These are phyloP conservation scores for Ecliptopera silaceata DNA, from an alignment of 2,888 invertebrate genomes.

Conservation along the genomic window DNA sequence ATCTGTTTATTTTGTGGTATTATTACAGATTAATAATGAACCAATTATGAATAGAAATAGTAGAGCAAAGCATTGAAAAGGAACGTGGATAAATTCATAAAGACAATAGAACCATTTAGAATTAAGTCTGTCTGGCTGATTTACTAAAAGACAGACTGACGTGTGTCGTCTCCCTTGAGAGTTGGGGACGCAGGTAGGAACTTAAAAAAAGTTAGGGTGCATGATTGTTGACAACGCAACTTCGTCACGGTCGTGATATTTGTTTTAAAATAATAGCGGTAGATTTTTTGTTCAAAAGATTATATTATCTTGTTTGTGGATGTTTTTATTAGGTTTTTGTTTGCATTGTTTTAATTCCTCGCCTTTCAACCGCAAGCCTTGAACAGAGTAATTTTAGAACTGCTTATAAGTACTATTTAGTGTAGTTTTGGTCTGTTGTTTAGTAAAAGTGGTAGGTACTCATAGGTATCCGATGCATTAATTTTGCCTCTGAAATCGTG, in stretches of 20 bases:
- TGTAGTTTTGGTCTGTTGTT: no score
- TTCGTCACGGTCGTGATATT: constrained; percentile 57
- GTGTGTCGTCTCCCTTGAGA: constrained; percentile 53
- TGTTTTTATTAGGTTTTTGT: background rate
- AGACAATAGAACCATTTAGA: constrained; percentile 48
- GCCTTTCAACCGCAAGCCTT: background rate
- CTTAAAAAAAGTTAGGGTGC: constrained; percentile 63
- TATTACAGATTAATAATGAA: no score
- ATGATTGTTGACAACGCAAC: constrained; percentile 71
- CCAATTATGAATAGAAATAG: no score
- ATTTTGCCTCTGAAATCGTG: background rate
- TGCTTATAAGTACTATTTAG: no score
- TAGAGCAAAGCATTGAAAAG: background rate
- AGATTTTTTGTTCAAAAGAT: constrained; percentile 29
- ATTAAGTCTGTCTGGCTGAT: constrained; percentile 65
- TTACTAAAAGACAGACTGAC: constrained; percentile 68
- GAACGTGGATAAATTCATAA: constrained; percentile 20
- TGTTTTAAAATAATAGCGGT: constrained; percentile 27
- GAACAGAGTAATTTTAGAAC: background rate
- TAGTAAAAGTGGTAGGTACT: background rate
- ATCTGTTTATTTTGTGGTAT: no score
- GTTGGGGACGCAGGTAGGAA: constrained; percentile 60
- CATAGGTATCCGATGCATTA: background rate
- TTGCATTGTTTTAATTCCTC: background rate
- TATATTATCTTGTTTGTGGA: constrained; percentile 29